A percentile compares a stretch with the other conserved stretches of the same genome.
Conservation (phyloP, 2,888 invertebrate genomes). For the Tenthredo distinguenda region DNA sequence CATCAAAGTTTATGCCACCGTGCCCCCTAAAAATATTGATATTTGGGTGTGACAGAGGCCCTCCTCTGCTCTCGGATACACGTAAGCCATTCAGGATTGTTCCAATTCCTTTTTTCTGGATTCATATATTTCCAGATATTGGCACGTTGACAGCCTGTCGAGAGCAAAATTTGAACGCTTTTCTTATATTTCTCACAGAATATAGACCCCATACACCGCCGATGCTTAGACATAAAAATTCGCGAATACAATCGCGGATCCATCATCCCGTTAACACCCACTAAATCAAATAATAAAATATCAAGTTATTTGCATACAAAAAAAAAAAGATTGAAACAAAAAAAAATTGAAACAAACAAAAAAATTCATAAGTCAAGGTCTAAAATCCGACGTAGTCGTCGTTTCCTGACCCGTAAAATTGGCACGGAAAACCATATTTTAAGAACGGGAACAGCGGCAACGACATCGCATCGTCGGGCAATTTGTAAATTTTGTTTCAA, state of each 20-base stretch:
- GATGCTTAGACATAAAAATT: neutral
- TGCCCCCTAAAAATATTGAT: slow-evolving; percentile 53
- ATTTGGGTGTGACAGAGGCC: slow-evolving; percentile 44
- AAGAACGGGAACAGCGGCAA: neutral
- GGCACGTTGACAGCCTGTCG: slow-evolving; percentile 45
- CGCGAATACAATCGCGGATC: neutral
- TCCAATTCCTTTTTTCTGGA: slow-evolving; percentile 30
- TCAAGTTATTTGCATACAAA: neutral
- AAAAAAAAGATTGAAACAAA: neutral
- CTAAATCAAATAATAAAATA: slow-evolving; percentile 17
- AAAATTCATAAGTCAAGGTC: neutral
- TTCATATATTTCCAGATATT: slow-evolving; percentile 47
- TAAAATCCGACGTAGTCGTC: neutral
- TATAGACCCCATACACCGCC: neutral
- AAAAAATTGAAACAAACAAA: neutral
- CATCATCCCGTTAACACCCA: neutral
- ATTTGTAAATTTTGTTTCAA: neutral
- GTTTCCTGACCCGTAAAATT: neutral
- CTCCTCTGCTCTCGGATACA: neutral
- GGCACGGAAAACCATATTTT: neutral
- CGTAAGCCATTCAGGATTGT: slow-evolving; percentile 48
- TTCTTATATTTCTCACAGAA: neutral
- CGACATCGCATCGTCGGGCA: neutral
- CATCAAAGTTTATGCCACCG: slow-evolving; percentile 3
- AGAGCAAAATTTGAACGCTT: slow-evolving; percentile 28